Conservation (phyloP, 2,113 vertebrate species). For the Phoxinus phoxinus region DNA sequence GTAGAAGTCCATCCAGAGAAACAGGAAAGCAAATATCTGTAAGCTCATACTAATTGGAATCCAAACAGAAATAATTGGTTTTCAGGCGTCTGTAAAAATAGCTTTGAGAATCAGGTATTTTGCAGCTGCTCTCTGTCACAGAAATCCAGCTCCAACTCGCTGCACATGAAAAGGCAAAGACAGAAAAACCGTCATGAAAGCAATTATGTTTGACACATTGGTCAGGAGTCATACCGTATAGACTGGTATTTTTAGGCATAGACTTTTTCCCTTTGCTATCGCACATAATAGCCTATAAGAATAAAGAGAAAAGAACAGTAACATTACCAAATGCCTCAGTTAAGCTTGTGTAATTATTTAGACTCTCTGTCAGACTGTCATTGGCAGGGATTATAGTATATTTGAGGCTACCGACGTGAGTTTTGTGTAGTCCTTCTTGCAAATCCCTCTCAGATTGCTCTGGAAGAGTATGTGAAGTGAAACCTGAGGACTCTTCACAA, state of each 20-base stretch:
- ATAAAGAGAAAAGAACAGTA: neutral
- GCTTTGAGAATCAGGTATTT: constrained; percentile 3
- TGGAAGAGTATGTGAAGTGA: neutral
- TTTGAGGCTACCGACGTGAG: neutral
- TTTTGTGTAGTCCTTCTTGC: neutral
- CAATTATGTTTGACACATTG: neutral
- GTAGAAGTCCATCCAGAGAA: constrained; percentile 13
- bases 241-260: neutral
- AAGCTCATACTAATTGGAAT: constrained; percentile 24
- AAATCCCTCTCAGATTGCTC: constrained; percentile 21
- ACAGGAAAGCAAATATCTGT: neutral
- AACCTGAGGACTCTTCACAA: neutral
- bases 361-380: neutral
- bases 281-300: neutral
- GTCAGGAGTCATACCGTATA: neutral
- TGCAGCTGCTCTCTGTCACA: neutral
- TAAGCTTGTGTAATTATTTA: neutral
- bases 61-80: constrained; percentile 33
- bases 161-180: constrained; percentile 3
- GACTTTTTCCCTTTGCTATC: neutral
- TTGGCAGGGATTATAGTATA: neutral
- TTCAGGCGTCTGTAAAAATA: constrained; percentile 15
- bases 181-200: constrained; percentile 2
- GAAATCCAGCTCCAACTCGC: neutral
- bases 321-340: neutral